Conservation (phyloP, 2,113 vertebrate genomes). For the Hemicordylus capensis region DNA sequence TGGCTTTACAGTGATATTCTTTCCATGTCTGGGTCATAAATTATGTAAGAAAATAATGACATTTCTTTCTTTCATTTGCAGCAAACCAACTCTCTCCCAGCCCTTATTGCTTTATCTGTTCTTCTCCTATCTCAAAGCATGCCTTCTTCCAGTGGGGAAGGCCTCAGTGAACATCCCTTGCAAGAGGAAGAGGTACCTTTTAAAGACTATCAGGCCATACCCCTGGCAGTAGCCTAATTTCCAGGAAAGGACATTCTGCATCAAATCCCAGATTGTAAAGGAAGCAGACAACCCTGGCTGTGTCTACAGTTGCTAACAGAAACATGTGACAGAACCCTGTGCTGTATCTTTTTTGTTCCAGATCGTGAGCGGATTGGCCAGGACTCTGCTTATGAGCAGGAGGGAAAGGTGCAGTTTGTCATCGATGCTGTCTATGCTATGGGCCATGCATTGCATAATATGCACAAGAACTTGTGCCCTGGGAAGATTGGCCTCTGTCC, state of each 20-base stretch:
- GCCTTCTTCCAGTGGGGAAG: background rate
- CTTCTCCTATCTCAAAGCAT: background rate
- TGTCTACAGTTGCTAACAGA: background rate
- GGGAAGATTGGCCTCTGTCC: conserved; percentile 91
- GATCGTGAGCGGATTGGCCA: conserved; percentile 93
- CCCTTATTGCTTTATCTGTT: background rate
- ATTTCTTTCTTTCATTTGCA: background rate
- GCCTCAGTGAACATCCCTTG: background rate
- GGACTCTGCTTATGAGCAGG: conserved; percentile 92
- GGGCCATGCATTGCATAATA: conserved; percentile 93
- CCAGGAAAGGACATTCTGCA: background rate
- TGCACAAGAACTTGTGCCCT: conserved; percentile 91
- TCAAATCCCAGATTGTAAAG: background rate
- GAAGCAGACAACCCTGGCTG: background rate
- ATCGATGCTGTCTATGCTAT: conserved; percentile 93
- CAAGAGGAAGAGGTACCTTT: background rate
- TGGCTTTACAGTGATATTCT: background rate
- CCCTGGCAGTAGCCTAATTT: background rate
- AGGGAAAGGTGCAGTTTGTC: conserved; percentile 96
- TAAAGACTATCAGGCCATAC: background rate
- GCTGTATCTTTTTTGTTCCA: conserved; percentile 55
- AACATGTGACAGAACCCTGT: conserved; percentile 3
- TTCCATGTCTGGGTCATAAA: background rate
- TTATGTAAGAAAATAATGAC: too few species aligned
- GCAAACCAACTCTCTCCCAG: background rate